Evolutionary conservation across 2,888 invertebrate species (phyloP).

Genomic region (Matsumyia berberina): DNA sequence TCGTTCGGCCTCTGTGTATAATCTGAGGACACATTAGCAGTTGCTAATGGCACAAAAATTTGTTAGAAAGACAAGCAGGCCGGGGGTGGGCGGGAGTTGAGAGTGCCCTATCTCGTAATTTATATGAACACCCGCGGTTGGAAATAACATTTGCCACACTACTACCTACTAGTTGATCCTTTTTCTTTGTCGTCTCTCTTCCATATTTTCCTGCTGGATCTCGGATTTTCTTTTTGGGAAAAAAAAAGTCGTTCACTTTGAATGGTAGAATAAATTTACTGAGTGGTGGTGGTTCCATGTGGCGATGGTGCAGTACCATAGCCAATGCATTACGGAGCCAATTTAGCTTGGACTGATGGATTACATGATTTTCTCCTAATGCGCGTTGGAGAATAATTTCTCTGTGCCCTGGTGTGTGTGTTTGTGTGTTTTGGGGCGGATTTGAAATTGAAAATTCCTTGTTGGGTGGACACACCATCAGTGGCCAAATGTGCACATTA

Average conservation of each 20-base stretch:
- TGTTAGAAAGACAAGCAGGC: background rate
- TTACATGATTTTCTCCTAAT: constrained; percentile 74
- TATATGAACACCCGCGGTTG: constrained; percentile 46
- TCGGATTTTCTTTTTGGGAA: constrained; percentile 41
- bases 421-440: constrained; percentile 39
- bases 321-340: constrained; percentile 63
- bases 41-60: constrained; percentile 65
- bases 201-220: constrained; percentile 33
- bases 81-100: background rate
- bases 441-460: constrained; percentile 59
- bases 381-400: constrained; percentile 58
- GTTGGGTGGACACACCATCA: constrained; percentile 35
- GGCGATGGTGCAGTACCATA: constrained; percentile 6
- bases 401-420: constrained; percentile 1
- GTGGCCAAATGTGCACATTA: constrained; percentile 36
- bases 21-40: constrained; percentile 72
- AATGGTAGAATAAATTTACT: constrained; percentile 72
- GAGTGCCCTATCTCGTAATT: constrained; percentile 16
- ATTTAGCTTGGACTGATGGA: constrained; percentile 73
- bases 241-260: constrained; percentile 50
- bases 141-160: constrained; percentile 59
- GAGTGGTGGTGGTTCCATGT: too few species aligned
- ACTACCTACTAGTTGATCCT: constrained; percentile 40
- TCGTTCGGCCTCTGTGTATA: constrained; percentile 27
- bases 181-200: constrained; percentile 23